phyloP scores from a whole-genome alignment of 64 coral and sea anemone genomes.

The Platygyra sinensis region DNA sequence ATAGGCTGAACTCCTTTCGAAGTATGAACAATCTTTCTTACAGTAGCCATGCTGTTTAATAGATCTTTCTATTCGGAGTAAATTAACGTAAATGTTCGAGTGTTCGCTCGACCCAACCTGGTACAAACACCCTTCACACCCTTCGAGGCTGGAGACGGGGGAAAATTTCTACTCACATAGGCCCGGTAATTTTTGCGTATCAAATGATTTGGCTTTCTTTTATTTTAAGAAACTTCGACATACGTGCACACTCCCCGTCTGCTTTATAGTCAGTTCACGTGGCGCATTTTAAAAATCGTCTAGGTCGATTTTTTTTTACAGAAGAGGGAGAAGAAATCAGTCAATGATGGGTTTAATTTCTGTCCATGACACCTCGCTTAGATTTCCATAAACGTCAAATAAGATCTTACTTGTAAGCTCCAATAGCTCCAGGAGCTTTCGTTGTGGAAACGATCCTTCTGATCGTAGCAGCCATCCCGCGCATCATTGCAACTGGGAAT shows the following conservation, averaged over 20 bases:
- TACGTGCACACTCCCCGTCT: no score
- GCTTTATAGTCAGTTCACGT: no score
- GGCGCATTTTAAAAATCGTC: no score
- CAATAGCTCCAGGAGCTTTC: constrained; percentile 83
- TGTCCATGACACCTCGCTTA: not conserved
- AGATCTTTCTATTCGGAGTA: not conserved
- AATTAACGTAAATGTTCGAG: no score
- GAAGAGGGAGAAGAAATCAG: not conserved
- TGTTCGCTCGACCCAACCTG: no score
- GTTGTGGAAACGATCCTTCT: constrained; percentile 62
- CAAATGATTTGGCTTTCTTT: not conserved
- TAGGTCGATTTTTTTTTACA: no score
- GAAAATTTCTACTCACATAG: not conserved
- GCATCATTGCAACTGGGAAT: not conserved
- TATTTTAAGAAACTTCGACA: no score
- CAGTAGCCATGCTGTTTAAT: constrained; percentile 28
- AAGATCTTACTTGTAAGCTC: constrained; percentile 73
- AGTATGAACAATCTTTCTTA: constrained; percentile 57
- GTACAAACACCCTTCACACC: no score
- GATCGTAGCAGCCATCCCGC: constrained; percentile 59
- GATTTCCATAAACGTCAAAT: not conserved
- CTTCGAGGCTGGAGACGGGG: not conserved
- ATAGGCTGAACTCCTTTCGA: constrained; percentile 51
- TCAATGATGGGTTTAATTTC: not conserved
- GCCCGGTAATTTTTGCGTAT: not conserved